Percentiles rank a stretch among this genome's conserved stretches.
phyloP scores from a whole-genome alignment of 2,888 invertebrate genomes.

The Schizotus pectinicornis region DNA sequence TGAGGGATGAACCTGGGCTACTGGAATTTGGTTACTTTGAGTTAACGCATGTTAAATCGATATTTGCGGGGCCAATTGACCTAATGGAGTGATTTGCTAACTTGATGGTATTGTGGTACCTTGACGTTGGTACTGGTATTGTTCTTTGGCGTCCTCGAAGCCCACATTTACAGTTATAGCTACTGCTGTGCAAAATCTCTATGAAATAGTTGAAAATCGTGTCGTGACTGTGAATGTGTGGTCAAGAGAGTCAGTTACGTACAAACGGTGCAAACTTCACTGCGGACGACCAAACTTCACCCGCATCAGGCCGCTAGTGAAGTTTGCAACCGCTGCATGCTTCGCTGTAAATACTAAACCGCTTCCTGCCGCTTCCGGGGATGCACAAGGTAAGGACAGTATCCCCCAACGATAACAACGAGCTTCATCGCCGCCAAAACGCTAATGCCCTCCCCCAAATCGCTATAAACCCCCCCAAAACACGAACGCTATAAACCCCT shows the following conservation, averaged over 20 bases:
- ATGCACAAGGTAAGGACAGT: constrained; percentile 51
- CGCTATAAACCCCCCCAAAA: constrained; percentile 16
- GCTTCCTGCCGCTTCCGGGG: constrained; percentile 38
- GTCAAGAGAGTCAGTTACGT: not conserved
- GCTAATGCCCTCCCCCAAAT: constrained; percentile 33
- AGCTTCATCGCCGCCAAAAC: constrained; percentile 48
- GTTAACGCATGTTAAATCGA: too few species aligned
- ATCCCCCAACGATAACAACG: constrained; percentile 56
- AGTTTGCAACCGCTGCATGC: constrained; percentile 31
- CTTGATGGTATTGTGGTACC: not conserved
- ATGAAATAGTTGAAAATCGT: too few species aligned
- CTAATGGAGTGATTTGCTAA: not conserved
- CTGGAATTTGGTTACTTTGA: too few species aligned
- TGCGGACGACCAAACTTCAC: not conserved
- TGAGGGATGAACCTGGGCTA: not conserved
- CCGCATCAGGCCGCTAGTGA: not conserved
- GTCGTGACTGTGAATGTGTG: not conserved
- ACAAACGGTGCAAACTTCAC: not conserved
- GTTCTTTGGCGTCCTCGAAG: too few species aligned
- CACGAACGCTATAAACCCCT: constrained; percentile 57
- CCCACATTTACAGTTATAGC: too few species aligned
- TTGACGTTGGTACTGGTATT: not conserved
- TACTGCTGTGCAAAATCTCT: too few species aligned
- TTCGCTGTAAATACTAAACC: constrained; percentile 47
- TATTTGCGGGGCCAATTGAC: too few species aligned